Evolutionary conservation across 2,797 vertebrate genomes (phyloP).

Genomic region (Lepidocolaptes lacrymiger): DNA sequence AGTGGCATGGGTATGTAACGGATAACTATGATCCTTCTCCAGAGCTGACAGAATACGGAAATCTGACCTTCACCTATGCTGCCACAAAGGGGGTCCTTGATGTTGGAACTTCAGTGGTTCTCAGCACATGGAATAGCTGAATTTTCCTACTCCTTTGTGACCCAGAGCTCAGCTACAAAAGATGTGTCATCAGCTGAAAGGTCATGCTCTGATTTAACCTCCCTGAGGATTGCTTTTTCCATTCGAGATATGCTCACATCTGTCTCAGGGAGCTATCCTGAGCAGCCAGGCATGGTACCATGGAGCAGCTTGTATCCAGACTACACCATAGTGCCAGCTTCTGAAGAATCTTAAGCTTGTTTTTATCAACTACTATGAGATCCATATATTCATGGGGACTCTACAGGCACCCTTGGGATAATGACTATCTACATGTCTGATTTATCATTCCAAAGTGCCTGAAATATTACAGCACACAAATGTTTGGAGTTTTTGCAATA

Average conservation of each 20-base stretch:
- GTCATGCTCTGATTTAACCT: not conserved
- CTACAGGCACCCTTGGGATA: not conserved
- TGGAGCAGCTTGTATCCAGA: not conserved
- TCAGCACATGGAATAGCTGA: not conserved
- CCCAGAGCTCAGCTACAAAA: not conserved
- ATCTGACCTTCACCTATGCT: not conserved
- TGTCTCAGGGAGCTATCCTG: not conserved
- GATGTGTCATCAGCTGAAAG: constrained; percentile 7
- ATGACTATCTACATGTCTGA: not conserved
- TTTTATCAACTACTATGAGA: not conserved
- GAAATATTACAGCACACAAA: not conserved
- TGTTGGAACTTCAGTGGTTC: not conserved
- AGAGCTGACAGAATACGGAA: not conserved
- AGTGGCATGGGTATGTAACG: not conserved
- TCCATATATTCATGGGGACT: not conserved
- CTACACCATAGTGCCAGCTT: not conserved
- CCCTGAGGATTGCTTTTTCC: not conserved
- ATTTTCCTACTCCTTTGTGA: not conserved
- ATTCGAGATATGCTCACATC: not conserved
- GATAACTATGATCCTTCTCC: not conserved
- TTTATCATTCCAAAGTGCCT: not conserved
- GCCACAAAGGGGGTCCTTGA: not conserved
- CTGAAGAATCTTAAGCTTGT: not conserved
- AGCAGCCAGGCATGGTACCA: not conserved
- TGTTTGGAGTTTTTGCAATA: not conserved